Base-by-base conservation (phyloP, 2,888 invertebrate genomes). In the Drosophila pegasa region DNA sequence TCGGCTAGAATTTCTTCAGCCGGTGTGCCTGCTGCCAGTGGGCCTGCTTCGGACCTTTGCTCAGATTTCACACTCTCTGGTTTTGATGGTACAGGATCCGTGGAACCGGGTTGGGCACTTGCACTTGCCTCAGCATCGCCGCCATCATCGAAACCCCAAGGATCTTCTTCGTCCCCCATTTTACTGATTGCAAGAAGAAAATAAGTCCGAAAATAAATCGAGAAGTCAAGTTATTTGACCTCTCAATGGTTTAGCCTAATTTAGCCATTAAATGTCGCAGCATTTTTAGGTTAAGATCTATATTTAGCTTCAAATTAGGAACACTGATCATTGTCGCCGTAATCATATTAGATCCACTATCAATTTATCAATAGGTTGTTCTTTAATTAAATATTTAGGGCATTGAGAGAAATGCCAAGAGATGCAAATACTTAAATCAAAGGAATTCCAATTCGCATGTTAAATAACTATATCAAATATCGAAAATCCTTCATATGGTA, bases 61-160 rank as follows among this genome's bases (percentile, higher is more conserved):
- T 90, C 86, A 38, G 91, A 80, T 62, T 90, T 65, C 18, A 78
- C 51, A 51, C 91, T 93, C 4, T 92, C 92, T 29, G 92, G 90
- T 41, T 92, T 93, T 20, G 91, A 79, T 40, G 78, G 71, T 3
- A 50, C 71, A 38, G 69, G 68, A 20, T 78, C 79, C 25, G 55
- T 91, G 7, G 88, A 82, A 56, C 62, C 60, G 3, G 85, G 83
- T 45, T 77, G 86, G 45, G 37, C 83, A 58, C 43, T 65, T 47
- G 37, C 83, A 58, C 43, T 65, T 43, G 48, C 5, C n/a, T 50
- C 48, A 33, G 33, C 67, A 56, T 88, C 90, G 50, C 83, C 90
- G 33, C 83, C 87, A 51, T 93, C 94, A 88, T 94, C 94, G 86
- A 93, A 93, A 82, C 93, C 93, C 93, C 93, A 93, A 91, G 94